Evolutionary conservation across 2,797 vertebrate genomes (phyloP), one percentile per base, ranked within the genome.

Genomic region (Arrhamphus sclerolepis): DNA sequence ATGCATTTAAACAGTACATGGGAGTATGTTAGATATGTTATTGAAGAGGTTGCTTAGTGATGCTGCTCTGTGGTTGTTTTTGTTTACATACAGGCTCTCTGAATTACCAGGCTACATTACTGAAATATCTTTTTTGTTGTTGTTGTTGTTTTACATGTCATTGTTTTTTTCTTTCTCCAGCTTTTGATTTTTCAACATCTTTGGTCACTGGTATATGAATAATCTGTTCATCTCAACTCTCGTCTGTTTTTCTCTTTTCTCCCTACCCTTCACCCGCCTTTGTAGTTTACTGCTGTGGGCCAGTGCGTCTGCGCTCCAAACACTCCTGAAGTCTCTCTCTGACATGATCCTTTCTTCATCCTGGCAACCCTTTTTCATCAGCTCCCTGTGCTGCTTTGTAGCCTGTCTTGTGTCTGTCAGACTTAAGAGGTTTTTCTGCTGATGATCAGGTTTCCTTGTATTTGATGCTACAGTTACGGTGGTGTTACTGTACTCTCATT

Each of bases 291-390:
- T 93, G 92, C 89, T 93, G 92, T 75, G 91, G 91, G 56, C 91
- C 92, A 53, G 92, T 98, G 85, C 94, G 93, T 84, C 87, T 95
- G 81, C 95, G 92, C 52, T 85, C 92, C 91, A 95, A 93, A 91
- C 92, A 83, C 82, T 84, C 92, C 89, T 97, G 94, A 98, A 90
- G 91, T 89, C 61, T 67, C 70, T 82, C 84, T 74, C 83, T 79
- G 87, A 84, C 84, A 75, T 74, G 85, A 89, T 75, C 81, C 90
- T 81, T 84, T 70, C 66, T 46, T 74, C 86, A 70, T 78, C 58
- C 61, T 38, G 2, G 31, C 62, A 63, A 7, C 46, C 62, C 62
- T 46, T 63, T 74, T 46, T 66, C 64, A 55, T 70, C 80, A 59
- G 17, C 56, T 68, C 31, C 26, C 41, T 66, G 71, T 60, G 19